A percentile compares a stretch with the other conserved stretches of the same genome.
These are phyloP conservation scores for Sternarchorhynchus goeldii DNA, from an alignment of 2,797 vertebrate genomes.

Conservation along the genomic window DNA sequence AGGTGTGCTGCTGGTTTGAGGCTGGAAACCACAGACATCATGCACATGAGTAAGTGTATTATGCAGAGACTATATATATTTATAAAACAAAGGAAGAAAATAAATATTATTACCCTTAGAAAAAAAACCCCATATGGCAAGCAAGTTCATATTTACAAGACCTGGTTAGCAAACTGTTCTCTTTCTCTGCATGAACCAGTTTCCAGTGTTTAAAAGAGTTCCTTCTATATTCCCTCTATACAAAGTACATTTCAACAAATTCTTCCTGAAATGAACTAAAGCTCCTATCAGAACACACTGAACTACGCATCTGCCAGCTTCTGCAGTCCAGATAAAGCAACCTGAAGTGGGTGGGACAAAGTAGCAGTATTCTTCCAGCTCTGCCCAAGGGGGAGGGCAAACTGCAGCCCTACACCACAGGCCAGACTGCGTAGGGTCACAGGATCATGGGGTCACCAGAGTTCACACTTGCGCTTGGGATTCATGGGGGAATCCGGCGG, in stretches of 20 bases:
- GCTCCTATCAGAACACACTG: background rate
- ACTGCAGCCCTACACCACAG: background rate
- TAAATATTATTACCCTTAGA: slow-evolving; percentile 54
- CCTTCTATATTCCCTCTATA: slow-evolving; percentile 37
- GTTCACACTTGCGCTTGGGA: slow-evolving; percentile 90
- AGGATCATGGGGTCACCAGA: slow-evolving; percentile 80
- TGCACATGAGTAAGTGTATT: too few species aligned
- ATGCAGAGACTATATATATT: background rate
- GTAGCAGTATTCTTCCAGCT: slow-evolving; percentile 53
- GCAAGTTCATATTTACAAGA: slow-evolving; percentile 52
- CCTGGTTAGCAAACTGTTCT: slow-evolving; percentile 46
- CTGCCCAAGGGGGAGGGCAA: background rate
- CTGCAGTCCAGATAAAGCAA: slow-evolving; percentile 49
- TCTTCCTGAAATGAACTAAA: slow-evolving; percentile 6
- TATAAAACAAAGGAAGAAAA: slow-evolving; percentile 48
- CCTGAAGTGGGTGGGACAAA: slow-evolving; percentile 53
- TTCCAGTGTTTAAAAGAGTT: slow-evolving; percentile 72
- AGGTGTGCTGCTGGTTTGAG: too few species aligned
- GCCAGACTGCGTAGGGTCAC: background rate
- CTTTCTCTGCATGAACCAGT: slow-evolving; percentile 49
- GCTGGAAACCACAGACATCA: too few species aligned
- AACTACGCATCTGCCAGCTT: slow-evolving; percentile 43
- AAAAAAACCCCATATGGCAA: slow-evolving; percentile 40
- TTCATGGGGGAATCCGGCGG: slow-evolving; percentile 87
- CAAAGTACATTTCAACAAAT: slow-evolving; percentile 48